Evolutionary conservation across 2,113 vertebrate genomes (phyloP), one percentile per base, ranked within the genome.

Genomic region (Macaca fascicularis): DNA sequence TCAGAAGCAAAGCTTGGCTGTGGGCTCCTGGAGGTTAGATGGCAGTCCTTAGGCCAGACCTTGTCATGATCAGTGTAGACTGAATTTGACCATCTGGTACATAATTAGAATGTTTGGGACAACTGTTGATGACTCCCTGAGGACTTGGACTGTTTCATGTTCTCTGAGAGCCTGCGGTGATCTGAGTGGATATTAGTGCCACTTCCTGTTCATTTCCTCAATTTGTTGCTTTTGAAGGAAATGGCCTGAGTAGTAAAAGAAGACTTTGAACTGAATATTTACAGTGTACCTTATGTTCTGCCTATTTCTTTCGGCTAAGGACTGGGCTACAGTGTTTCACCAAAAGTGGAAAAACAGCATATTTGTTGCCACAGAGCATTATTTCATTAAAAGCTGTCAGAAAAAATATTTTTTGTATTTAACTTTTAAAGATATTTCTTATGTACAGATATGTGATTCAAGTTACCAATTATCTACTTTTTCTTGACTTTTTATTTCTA

Each of bases 241-340:
- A 97, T 80, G 87, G 11, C 89, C 87, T 50, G 91, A 94, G 86
- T 94, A 97, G 83, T 72, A 96, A 96, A 81, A 93, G 0, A 83
- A 92, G 79, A 78, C 76, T 97, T 84, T 97, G 67, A 96, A 98
- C 50, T 97, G 94, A 98, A 93, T 97, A 96, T 86, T 97, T 64
- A 98, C 82, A 48, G 16, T 27, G 2, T 23, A 94, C n/a, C 55
- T 32, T 43, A 3, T 85, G 74, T 64, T 96, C 52, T 83, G 0
- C n/a, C 23, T 79, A 3, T 23, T 92, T 27, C 55, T 81, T 95
- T 95, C n/a, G 50, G 30, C 45, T 85, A 8, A 86, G 45, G 3
- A 61, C 55, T 3, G 16, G 0, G 76, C 69, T 92, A 6, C 6
- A 83, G 20, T 67, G 30, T 96, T 95, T 84, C 25, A 27, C 25